A percentile compares a stretch with the other conserved stretches of the same genome.
Conservation (phyloP, 2,888 invertebrate species). For the Drosophila testacea region DNA sequence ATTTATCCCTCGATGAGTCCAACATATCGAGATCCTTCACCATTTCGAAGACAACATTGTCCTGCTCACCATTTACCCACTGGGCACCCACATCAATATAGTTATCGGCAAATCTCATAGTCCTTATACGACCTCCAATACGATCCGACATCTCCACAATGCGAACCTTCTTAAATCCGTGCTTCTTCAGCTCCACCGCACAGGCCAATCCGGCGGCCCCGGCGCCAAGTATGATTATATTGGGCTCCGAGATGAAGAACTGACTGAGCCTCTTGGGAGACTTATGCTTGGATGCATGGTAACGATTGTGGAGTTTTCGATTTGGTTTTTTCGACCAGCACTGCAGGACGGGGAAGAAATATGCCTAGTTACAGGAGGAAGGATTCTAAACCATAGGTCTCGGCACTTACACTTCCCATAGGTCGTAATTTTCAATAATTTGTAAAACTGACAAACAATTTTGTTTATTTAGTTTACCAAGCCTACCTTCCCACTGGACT, state of each 20-base stretch:
- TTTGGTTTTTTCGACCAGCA: conserved; percentile 23
- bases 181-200: conserved; percentile 79
- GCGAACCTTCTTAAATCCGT: conserved; percentile 84
- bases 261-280: conserved; percentile 11
- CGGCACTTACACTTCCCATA: conserved; percentile 49
- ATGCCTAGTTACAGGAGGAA: not conserved
- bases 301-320: conserved; percentile 22
- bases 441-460: not conserved
- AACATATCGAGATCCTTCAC: conserved; percentile 77
- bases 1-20: conserved; percentile 41
- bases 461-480: not conserved
- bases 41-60: conserved; percentile 87
- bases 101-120: conserved; percentile 86
- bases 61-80: conserved; percentile 87
- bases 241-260: conserved; percentile 34
- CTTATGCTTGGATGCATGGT: conserved; percentile 27
- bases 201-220: conserved; percentile 83
- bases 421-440: conserved; percentile 9
- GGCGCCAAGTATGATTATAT: conserved; percentile 80
- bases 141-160: conserved; percentile 88
- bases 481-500: conserved; percentile 1
- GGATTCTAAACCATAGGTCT: not conserved
- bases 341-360: conserved; percentile 1
- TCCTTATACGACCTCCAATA: conserved; percentile 88
- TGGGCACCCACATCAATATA: conserved; percentile 89